Evolutionary conservation across 2,888 invertebrate species (phyloP).

Genomic region (Melipona beecheii): DNA sequence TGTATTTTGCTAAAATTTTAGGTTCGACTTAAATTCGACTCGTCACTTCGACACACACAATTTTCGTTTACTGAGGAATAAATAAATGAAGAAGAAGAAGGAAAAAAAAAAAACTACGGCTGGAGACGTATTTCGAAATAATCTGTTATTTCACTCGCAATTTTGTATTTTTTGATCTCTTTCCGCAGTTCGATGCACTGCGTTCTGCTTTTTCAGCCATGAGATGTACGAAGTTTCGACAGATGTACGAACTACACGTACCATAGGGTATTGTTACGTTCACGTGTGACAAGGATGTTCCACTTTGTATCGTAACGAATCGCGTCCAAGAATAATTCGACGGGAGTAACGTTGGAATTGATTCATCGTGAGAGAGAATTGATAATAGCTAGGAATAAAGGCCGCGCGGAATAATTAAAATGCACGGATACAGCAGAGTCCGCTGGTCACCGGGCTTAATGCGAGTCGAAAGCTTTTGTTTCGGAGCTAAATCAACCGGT

Average conservation of each 20-base stretch:
- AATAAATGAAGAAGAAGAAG: not conserved
- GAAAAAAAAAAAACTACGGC: no score
- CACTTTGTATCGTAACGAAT: not conserved
- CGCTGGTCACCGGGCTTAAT: slow-evolving; percentile 17
- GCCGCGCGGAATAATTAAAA: slow-evolving; percentile 38
- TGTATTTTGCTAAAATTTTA: no score
- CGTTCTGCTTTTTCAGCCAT: not conserved
- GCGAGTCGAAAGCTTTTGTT: slow-evolving; percentile 37
- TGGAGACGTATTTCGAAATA: not conserved
- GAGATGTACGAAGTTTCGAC: not conserved
- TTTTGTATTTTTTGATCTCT: not conserved
- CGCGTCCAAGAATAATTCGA: slow-evolving; percentile 1
- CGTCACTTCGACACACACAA: no score
- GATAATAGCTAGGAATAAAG: slow-evolving; percentile 26
- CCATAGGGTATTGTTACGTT: not conserved
- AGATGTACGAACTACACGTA: not conserved
- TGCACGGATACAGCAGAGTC: not conserved
- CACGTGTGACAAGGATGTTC: not conserved
- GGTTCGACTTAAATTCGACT: no score
- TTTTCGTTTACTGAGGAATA: not conserved
- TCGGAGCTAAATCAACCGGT: slow-evolving; percentile 15
- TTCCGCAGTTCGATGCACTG: not conserved
- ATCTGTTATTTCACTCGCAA: not conserved
- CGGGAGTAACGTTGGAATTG: slow-evolving; percentile 28
- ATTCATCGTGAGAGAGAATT: slow-evolving; percentile 24